Conservation (phyloP, 1,140 invertebrate species). For the Calephelis nemesis region DNA sequence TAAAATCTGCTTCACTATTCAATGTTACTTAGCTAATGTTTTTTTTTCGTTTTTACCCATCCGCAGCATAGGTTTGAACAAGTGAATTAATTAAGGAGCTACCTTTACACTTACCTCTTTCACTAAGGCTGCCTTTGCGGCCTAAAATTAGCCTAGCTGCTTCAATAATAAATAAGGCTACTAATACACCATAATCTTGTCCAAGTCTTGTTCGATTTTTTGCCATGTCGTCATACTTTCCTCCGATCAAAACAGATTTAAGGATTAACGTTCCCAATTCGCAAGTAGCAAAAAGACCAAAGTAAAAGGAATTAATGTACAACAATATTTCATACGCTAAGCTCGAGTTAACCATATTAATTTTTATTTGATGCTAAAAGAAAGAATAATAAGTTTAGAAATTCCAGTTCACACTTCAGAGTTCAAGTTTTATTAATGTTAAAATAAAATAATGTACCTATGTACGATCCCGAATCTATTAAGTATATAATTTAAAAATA, state of each 20-base stretch:
- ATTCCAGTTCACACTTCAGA: no score
- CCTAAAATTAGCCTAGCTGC: conserved; percentile 87
- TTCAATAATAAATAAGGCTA: conserved; percentile 89
- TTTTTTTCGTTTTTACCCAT: no score
- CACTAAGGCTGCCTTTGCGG: conserved; percentile 92
- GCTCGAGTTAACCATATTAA: conserved; percentile 83
- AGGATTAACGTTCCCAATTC: conserved; percentile 87
- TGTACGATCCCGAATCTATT: no score
- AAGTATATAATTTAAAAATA: no score
- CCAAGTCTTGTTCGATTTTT: conserved; percentile 84
- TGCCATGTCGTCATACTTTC: conserved; percentile 83
- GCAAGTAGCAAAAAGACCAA: conserved; percentile 89
- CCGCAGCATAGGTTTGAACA: neutral
- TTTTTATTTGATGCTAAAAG: neutral
- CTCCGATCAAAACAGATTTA: conserved; percentile 82
- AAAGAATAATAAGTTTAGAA: neutral
- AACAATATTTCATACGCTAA: conserved; percentile 89
- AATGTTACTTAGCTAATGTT: no score
- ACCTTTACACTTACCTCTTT: conserved; percentile 80
- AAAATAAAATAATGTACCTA: no score
- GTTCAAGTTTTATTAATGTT: no score
- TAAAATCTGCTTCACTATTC: no score
- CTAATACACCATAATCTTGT: conserved; percentile 87
- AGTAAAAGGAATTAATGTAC: conserved; percentile 92
- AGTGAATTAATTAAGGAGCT: conserved; percentile 3